Percentiles rank a stretch among this genome's conserved stretches.
Conservation (phyloP, 2,113 vertebrate genomes). For the Forbesichthys agassizii region DNA sequence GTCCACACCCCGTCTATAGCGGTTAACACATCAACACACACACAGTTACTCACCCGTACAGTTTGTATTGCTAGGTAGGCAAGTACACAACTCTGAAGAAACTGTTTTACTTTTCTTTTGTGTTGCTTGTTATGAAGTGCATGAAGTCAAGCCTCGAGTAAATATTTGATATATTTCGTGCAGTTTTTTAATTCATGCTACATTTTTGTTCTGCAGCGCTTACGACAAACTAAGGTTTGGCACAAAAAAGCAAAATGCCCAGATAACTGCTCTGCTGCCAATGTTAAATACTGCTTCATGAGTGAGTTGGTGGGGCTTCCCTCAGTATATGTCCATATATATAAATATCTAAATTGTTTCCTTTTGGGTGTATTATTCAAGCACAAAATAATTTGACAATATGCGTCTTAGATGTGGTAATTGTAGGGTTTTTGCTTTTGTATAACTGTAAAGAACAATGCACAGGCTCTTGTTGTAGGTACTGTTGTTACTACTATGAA, state of each 20-base stretch:
- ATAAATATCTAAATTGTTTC: slow-evolving; percentile 81
- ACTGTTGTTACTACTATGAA: slow-evolving; percentile 87
- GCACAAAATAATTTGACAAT: slow-evolving; percentile 87
- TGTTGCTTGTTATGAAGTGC: slow-evolving; percentile 94
- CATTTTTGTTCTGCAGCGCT: slow-evolving; percentile 85
- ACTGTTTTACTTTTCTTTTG: slow-evolving; percentile 85
- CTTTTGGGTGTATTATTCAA: slow-evolving; percentile 90
- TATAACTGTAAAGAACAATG: slow-evolving; percentile 86
- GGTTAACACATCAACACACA: slow-evolving; percentile 62
- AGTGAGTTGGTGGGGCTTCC: slow-evolving; percentile 86
- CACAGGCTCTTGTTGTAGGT: slow-evolving; percentile 87
- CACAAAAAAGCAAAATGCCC: slow-evolving; percentile 81
- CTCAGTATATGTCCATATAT: slow-evolving; percentile 78
- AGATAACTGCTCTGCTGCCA: slow-evolving; percentile 83
- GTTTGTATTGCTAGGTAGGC: slow-evolving; percentile 56
- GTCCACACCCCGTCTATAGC: slow-evolving; percentile 69
- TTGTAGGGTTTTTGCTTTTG: slow-evolving; percentile 90
- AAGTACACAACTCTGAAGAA: slow-evolving; percentile 64
- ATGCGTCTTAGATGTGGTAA: slow-evolving; percentile 84
- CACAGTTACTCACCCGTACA: slow-evolving; percentile 17
- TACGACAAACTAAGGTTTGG: slow-evolving; percentile 84
- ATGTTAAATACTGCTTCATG: slow-evolving; percentile 87
- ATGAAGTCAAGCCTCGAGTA: slow-evolving; percentile 92
- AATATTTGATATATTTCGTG: slow-evolving; percentile 82
- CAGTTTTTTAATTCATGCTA: slow-evolving; percentile 77